These are phyloP conservation scores for Platyura marginata DNA, from an alignment of 1,140 invertebrate genomes.

Conservation along the genomic window DNA sequence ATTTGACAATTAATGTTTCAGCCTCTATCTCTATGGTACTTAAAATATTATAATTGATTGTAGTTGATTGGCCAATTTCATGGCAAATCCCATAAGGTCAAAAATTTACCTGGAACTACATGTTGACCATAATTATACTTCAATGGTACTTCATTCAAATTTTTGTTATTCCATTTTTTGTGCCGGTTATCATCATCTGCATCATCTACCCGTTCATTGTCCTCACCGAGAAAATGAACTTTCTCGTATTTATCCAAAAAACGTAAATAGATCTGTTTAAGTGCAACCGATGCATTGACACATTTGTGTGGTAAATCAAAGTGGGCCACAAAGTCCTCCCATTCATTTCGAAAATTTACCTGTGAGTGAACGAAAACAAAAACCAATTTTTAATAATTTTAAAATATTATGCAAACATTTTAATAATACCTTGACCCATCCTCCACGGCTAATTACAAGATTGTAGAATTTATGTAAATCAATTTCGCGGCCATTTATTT, in stretches of 20 bases:
- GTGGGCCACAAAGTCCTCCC: slow-evolving; percentile 60
- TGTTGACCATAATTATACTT: slow-evolving; percentile 71
- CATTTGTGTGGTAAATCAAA: slow-evolving; percentile 60
- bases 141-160: slow-evolving; percentile 52
- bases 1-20: no score
- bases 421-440: slow-evolving; percentile 71
- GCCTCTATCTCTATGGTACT: no score
- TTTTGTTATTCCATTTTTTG: slow-evolving; percentile 43
- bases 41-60: no score
- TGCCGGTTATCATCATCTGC: slow-evolving; percentile 56
- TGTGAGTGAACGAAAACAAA: slow-evolving; percentile 25
- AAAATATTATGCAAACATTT: background rate
- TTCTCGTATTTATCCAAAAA: slow-evolving; percentile 38
- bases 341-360: slow-evolving; percentile 70
- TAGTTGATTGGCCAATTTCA: no score
- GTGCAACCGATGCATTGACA: slow-evolving; percentile 67
- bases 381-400: background rate
- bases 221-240: slow-evolving; percentile 43
- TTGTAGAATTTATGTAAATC: slow-evolving; percentile 81
- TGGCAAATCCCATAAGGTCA: no score
- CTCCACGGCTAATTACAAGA: slow-evolving; percentile 76
- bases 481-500: slow-evolving; percentile 72
- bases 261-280: slow-evolving; percentile 78
- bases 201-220: slow-evolving; percentile 53
- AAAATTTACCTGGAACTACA: slow-evolving; percentile 49